Evolutionary conservation across 2,888 invertebrate species (phyloP), one percentile per base, ranked within the genome.

Genomic region (Strigamia maritima): DNA sequence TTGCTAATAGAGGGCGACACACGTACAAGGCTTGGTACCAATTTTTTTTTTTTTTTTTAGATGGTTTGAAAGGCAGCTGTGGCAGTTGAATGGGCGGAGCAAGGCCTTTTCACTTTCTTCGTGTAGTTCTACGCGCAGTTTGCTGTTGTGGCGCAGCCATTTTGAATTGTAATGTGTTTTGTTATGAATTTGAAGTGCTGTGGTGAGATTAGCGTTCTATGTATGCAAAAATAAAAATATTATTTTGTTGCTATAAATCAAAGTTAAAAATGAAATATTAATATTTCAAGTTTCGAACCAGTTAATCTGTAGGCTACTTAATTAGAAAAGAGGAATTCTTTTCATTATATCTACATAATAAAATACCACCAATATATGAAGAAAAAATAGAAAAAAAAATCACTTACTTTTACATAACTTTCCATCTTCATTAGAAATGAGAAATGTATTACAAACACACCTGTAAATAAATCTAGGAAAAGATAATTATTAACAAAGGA

Each of bases 1-100:
- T 77, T 44, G 44, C 77, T 49, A 38, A 49, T 77, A 78, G 78
- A 78, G 78, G 78, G 65, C 60, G 78, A 60, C 78, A 78, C 78
- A 28, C 24, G 78, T 78, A 78, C 78, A 78, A 35, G 60, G 28
- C 26, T 16, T 16, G 31, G 49, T 65, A 60, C 24, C 22, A 60
- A 31, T 78, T 78, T 78, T 78, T 65, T 78, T 78, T 60, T 77
- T 49, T n/a, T 22, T 35, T 35, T 10, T 16, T 44, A 14, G 14
- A 26, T 16, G 26, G 6, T 28, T 28, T 70, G 70, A 70, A 70
- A 70, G 14, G 70, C 70, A 70, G 70, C 70, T 70, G 70, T n/a
- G 28, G 70, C 70, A 70, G 70, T 28, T 70, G 16, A 70, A 70
- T 77, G 49, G 77, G 77, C 44, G 77, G 40, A 49, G 77, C 40